Base-by-base conservation (phyloP, 2,797 vertebrate genomes). In the Muraenolepis orangiensis region DNA sequence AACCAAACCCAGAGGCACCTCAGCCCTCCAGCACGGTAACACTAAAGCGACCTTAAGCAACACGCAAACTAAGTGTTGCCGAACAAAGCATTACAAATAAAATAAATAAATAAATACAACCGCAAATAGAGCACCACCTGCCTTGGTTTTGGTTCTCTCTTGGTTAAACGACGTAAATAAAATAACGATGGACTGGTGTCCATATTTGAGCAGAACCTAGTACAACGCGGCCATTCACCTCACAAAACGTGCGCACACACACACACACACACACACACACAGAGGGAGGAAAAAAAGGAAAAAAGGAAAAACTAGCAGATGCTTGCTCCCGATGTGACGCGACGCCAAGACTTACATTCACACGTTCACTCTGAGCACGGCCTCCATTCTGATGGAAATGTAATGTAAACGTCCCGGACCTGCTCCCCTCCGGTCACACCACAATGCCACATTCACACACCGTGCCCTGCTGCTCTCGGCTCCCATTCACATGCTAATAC, bases 401-500 rank as follows among this genome's bases (percentile, higher is more conserved):
- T 82, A 85, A 83, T 87, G 87, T 87, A 87, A 81, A 83, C 72
- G 69, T 81, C 81, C 74, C 78, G 83, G 80, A 86, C 69, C 74
- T 78, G 68, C 74, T 70, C 72, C 78, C 80, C 78, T 80, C 77
- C 76, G 72, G 80, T 78, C 81, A 76, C 71, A 80, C 72, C 81
- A 86, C 81, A 85, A 84, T 73, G 28, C 79, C 61, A 64, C 8
- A 40, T 75, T 82, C 72, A 31, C 46, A 75, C 70, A 68, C 28
- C 69, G 70, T 77, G 74, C 30, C 73, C 6, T 38, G 73, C 71
- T 73, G 76, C 51, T 57, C 42, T n/a, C 51, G 6, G n/a, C 51
- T 57, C 20, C 77, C 81, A 89, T 86, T 87, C 86, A 84, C 80
- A 88, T 88, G 87, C 30, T 87, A 87, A 88, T 86, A 71, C 71